These are phyloP conservation scores for Hyles lineata DNA, from an alignment of 2,888 invertebrate species.

Conservation along the genomic window DNA sequence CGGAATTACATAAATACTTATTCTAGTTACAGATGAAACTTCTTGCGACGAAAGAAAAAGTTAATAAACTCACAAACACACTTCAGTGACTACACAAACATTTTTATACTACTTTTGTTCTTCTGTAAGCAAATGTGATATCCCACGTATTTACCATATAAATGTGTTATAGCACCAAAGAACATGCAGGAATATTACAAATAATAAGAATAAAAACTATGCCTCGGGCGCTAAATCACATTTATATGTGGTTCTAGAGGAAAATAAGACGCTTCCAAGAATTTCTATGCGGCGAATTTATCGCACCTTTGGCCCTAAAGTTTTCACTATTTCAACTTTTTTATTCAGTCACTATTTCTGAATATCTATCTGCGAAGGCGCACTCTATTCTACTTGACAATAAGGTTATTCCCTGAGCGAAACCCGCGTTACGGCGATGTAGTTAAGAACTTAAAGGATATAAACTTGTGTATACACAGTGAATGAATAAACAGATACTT, in stretches of 20 bases:
- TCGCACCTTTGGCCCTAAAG: conserved; percentile 47
- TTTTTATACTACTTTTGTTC: conserved; percentile 42
- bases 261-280: conserved; percentile 46
- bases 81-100: conserved; percentile 35
- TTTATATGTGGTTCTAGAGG: conserved; percentile 42
- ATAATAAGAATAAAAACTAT: conserved; percentile 54
- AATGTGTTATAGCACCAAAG: conserved; percentile 59
- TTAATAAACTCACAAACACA: conserved; percentile 39
- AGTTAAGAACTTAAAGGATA: conserved; percentile 62
- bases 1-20: background rate
- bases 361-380: conserved; percentile 48
- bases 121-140: conserved; percentile 46
- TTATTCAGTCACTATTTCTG: conserved; percentile 52
- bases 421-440: conserved; percentile 56
- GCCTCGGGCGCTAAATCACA: conserved; percentile 43
- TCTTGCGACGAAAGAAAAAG: conserved; percentile 33
- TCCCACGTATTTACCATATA: conserved; percentile 58
- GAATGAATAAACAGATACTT: conserved; percentile 2
- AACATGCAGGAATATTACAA: conserved; percentile 55
- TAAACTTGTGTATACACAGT: conserved; percentile 32
- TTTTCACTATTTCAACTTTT: conserved; percentile 54
- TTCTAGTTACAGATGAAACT: conserved; percentile 7
- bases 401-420: conserved; percentile 60
- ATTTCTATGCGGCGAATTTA: conserved; percentile 44
- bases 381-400: conserved; percentile 60